Conservation (phyloP, 2,797 vertebrate genomes). For the Gallirallus australis region DNA sequence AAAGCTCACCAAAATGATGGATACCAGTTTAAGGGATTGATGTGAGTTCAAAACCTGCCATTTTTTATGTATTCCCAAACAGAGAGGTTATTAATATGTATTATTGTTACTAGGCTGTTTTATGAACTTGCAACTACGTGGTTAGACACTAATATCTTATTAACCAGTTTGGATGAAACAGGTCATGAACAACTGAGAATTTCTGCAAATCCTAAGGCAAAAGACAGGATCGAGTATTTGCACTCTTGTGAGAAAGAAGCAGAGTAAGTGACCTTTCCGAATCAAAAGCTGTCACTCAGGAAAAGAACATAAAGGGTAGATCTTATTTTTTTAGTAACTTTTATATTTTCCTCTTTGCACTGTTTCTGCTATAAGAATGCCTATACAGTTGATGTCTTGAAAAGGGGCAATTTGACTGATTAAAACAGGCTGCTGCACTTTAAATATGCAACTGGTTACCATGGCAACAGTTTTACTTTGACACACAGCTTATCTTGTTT, state of each 20-base stretch:
- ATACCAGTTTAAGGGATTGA: background rate
- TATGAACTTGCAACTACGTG: background rate
- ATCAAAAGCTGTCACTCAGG: background rate
- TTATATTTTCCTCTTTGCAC: background rate
- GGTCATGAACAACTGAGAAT: background rate
- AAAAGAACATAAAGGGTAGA: background rate
- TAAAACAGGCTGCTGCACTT: conserved; percentile 75
- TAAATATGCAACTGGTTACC: conserved; percentile 78
- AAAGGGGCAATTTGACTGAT: conserved; percentile 76
- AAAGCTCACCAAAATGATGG: background rate
- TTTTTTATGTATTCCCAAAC: background rate
- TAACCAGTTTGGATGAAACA: background rate
- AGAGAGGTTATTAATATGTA: background rate
- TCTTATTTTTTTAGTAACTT: background rate
- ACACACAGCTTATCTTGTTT: conserved; percentile 77
- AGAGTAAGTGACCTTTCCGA: background rate
- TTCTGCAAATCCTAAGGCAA: background rate
- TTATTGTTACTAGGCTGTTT: background rate
- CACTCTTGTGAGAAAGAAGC: background rate
- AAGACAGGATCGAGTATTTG: background rate
- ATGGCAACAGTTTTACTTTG: conserved; percentile 78
- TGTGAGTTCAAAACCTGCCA: background rate
- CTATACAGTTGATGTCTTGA: conserved; percentile 9
- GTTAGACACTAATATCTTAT: background rate
- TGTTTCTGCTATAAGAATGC: background rate